Conservation (phyloP, 1,140 invertebrate genomes). For the Brachionus plicatilis region DNA sequence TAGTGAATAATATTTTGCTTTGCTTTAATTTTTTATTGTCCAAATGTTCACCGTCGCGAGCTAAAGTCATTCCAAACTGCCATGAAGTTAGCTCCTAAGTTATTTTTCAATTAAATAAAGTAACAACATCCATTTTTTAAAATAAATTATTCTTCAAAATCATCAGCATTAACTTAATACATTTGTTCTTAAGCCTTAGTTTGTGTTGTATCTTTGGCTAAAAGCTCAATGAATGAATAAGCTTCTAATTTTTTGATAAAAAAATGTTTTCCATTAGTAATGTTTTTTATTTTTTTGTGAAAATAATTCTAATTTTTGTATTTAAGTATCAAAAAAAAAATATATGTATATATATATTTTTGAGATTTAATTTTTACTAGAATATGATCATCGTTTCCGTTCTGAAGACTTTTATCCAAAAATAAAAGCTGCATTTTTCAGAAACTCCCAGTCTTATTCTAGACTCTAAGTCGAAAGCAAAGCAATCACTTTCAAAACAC, state of each 20-base stretch:
- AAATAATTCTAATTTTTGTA: neutral
- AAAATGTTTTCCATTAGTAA: neutral
- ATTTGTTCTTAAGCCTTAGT: too few relatives aligned
- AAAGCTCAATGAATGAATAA: neutral
- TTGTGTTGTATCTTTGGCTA: too few relatives aligned
- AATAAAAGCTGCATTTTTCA: neutral
- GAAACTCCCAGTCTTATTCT: neutral
- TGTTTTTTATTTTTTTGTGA: neutral
- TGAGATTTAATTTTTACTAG: neutral
- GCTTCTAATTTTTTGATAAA: neutral
- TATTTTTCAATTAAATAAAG: too few relatives aligned
- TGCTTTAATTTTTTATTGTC: too few relatives aligned
- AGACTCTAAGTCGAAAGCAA: neutral
- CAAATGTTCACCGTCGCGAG: too few relatives aligned
- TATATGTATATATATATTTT: neutral
- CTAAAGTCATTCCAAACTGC: too few relatives aligned
- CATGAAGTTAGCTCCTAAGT: too few relatives aligned
- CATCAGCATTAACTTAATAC: too few relatives aligned
- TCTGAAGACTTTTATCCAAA: neutral
- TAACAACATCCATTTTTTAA: too few relatives aligned
- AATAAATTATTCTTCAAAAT: too few relatives aligned
- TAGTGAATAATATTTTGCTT: too few relatives aligned
- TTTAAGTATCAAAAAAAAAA: neutral
- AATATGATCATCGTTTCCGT: neutral
- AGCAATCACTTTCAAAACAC: neutral